Base-by-base conservation (phyloP, 1,140 invertebrate genomes). In the Maconellicoccus hirsutus region DNA sequence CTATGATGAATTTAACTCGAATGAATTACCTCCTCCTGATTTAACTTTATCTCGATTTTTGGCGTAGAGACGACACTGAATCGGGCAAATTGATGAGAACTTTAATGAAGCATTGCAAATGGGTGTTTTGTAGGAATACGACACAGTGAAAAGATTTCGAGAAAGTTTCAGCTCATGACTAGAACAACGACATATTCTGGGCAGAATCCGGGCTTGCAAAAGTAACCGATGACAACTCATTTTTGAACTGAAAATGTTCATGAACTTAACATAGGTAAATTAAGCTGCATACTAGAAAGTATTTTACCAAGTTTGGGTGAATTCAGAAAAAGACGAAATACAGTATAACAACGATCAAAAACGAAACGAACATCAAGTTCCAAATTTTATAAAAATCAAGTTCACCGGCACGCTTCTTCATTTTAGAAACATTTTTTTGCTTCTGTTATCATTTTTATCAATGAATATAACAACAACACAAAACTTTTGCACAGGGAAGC, bases 1-100 rank as follows among this genome's bases (percentile, higher is more conserved):
- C 12, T 33, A n/a, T 27, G 6, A 29, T 27, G 0, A 33, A 42
- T n/a, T 66, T 23, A 59, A 63, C 1, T 33, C 25, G 12, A 29
- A 69, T 70, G 22, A 52, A 71, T 4, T 33, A 33, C 29, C 29
- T 33, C 29, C 29, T 3, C 29, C 29, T 33, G 71, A 72, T 74
- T 73, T 74, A 63, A 71, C 70, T 19, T 72, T 74, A 25, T 73
- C 73, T 71, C 73, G 75, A 71, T 75, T 73, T 61, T 74, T 76
- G 69, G 74, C 74, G 52, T 75, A 76, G 59, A 59, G 63, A 38
- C 74, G 70, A 1, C 10, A 3, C 25, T 66, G 61, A 23, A 25
- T 23, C 22, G 19, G 1, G 16, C 19, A 6, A 10, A 25, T 26
- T 10, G 2, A 4, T 25, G 21, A 8, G 3, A 26, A 66, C 10